A percentile compares a stretch with the other conserved stretches of the same genome.
phyloP scores from a whole-genome alignment of 2,888 invertebrate genomes.

The Drosophila tanythrix region DNA sequence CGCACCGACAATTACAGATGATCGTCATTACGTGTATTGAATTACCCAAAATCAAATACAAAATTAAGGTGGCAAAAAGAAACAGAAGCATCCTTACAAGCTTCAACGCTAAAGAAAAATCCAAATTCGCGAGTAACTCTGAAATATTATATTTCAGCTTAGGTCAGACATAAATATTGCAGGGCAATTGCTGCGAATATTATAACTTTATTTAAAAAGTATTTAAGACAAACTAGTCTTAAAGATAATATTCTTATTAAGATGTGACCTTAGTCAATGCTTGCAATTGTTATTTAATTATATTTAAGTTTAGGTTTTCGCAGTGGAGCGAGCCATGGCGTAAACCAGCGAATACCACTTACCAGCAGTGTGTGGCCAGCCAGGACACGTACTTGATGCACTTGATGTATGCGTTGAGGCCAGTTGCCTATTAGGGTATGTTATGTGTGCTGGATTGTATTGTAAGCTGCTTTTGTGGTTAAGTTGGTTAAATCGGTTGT shows the following conservation, averaged over 20 bases:
- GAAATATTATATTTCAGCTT: not conserved
- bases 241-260: not conserved
- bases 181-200: not conserved
- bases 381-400: constrained; percentile 17
- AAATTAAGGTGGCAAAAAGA: not conserved
- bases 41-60: not conserved
- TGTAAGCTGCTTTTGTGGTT: constrained; percentile 57
- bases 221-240: not conserved
- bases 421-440: constrained; percentile 2
- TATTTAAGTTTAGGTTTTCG: not conserved
- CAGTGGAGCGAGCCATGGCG: too few species aligned
- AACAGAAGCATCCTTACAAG: not conserved
- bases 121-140: not conserved
- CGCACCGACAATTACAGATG: not conserved
- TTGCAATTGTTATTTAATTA: not conserved
- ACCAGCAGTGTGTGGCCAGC: constrained; percentile 32
- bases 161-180: not conserved
- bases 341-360: constrained; percentile 16
- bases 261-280: not conserved
- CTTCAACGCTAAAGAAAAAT: not conserved
- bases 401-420: constrained; percentile 1
- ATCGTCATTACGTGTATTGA: not conserved
- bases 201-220: not conserved
- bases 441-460: constrained; percentile 7
- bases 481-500: constrained; percentile 41